Percentiles rank a stretch among this genome's conserved stretches.
Evolutionary conservation across 2,113 vertebrate genomes (phyloP).

Genomic region (Gadus macrocephalus): DNA sequence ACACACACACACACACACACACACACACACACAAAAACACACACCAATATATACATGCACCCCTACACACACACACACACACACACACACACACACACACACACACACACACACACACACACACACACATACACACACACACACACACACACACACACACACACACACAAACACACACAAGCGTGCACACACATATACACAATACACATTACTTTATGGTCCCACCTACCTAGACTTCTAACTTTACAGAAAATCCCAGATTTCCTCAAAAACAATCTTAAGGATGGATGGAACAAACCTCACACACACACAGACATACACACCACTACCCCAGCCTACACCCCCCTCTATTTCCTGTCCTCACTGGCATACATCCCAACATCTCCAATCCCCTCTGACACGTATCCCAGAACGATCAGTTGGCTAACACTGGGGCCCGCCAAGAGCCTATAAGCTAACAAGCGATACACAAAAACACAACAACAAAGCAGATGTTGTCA

Average conservation of each 20-base stretch:
- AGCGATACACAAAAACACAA: constrained; percentile 70
- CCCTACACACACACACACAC: constrained; percentile 4
- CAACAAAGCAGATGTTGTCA: constrained; percentile 72
- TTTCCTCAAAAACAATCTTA: constrained; percentile 68
- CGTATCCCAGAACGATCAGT: too few relatives aligned
- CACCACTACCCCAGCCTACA: constrained; percentile 34
- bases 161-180: constrained; percentile 31
- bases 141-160: constrained; percentile 26
- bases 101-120: too few relatives aligned
- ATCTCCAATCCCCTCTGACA: constrained; percentile 36
- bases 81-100: too few relatives aligned
- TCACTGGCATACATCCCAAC: constrained; percentile 30
- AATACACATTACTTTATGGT: constrained; percentile 53
- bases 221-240: constrained; percentile 55
- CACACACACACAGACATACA: constrained; percentile 27
- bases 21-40: too few relatives aligned
- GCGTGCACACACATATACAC: constrained; percentile 31
- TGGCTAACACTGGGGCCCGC: constrained; percentile 25
- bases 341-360: constrained; percentile 36
- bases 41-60: too few relatives aligned
- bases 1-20: too few relatives aligned
- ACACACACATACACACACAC: constrained; percentile 9
- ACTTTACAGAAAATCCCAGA: constrained; percentile 63
- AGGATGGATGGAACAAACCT: constrained; percentile 57
- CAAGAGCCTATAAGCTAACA: constrained; percentile 69